Evolutionary conservation across 2,797 vertebrate genomes (phyloP).

Genomic region (Clamator glandarius): DNA sequence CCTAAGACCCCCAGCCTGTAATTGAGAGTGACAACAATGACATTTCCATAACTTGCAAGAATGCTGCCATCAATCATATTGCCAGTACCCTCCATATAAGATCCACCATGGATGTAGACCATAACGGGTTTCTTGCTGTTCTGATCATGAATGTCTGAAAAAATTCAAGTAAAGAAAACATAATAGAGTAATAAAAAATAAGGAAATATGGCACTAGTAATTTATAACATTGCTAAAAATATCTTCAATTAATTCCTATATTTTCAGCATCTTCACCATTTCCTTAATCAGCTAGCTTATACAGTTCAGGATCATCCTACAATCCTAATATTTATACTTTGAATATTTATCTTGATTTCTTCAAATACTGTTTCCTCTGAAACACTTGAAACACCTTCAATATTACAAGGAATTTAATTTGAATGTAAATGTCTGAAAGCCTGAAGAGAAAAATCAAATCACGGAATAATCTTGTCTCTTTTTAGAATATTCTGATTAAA

Average conservation of each 20-base stretch:
- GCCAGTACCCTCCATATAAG: slow-evolving; percentile 95
- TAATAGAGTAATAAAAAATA: slow-evolving; percentile 52
- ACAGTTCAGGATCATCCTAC: neutral
- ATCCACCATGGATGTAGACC: slow-evolving; percentile 97
- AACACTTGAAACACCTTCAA: neutral
- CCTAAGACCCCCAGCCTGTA: slow-evolving; percentile 93
- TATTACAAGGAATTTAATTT: neutral
- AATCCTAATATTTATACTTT: neutral
- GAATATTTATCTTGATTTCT: neutral
- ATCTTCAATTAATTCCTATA: neutral
- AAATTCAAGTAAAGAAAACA: slow-evolving; percentile 67
- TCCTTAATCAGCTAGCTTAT: neutral
- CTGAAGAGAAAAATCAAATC: neutral
- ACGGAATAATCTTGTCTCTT: neutral
- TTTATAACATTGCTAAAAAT: neutral
- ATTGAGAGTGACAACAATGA: slow-evolving; percentile 95
- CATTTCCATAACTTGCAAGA: slow-evolving; percentile 94
- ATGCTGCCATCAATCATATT: slow-evolving; percentile 97
- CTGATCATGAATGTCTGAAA: slow-evolving; percentile 91
- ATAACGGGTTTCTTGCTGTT: slow-evolving; percentile 93
- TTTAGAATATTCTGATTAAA: neutral
- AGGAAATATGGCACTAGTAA: neutral
- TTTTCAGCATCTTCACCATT: neutral
- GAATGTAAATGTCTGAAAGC: neutral
- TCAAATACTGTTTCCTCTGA: neutral